Evolutionary conservation across 2,888 invertebrate species (phyloP).

Genomic region (Agrypnus murinus): DNA sequence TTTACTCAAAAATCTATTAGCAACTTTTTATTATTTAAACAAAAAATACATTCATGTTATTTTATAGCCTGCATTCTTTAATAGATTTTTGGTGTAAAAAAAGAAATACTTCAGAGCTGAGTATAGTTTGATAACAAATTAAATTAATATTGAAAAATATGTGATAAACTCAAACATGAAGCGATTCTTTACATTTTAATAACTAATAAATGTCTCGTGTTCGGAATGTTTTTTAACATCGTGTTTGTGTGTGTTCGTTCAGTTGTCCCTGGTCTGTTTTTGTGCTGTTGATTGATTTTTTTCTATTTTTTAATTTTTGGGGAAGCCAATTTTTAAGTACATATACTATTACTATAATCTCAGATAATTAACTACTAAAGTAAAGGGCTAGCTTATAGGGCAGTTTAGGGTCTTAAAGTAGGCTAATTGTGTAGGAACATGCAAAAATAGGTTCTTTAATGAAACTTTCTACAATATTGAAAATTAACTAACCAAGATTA

Average conservation of each 20-base stretch:
- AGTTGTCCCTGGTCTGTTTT: constrained; percentile 69
- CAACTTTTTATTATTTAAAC: not conserved
- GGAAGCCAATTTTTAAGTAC: constrained; percentile 62
- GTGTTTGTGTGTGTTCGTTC: constrained; percentile 65
- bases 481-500: too few species aligned
- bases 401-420: too few species aligned
- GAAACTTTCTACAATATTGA: too few species aligned
- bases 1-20: constrained; percentile 18
- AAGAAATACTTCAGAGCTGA: constrained; percentile 41
- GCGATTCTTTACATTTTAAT: constrained; percentile 42
- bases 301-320: constrained; percentile 58
- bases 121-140: too few species aligned
- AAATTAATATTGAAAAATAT: too few species aligned
- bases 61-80: not conserved
- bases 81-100: constrained; percentile 38
- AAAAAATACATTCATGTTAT: not conserved
- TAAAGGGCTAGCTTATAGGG: too few species aligned
- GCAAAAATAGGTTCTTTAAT: too few species aligned
- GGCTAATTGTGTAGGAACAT: too few species aligned
- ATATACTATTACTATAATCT: too few species aligned
- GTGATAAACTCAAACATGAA: constrained; percentile 40
- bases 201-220: constrained; percentile 57
- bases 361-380: not conserved
- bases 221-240: constrained; percentile 68
- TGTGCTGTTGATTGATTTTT: constrained; percentile 61